Percentiles rank a stretch among this genome's conserved stretches.
These are phyloP conservation scores for Varecia variegata DNA, from an alignment of 2,797 vertebrate species.

Conservation along the genomic window DNA sequence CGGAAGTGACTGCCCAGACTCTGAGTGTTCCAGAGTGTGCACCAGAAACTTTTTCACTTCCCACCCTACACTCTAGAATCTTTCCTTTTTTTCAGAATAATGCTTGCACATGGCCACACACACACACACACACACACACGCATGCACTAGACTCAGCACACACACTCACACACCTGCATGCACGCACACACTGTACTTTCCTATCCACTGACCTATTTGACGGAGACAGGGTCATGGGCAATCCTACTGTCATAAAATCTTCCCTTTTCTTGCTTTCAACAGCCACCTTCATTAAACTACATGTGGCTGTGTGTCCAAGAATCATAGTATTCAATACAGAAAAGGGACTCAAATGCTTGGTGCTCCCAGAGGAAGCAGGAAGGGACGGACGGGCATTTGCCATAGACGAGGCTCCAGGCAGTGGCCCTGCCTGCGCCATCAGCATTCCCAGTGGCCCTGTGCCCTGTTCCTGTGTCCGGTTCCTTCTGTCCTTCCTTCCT, in stretches of 20 bases:
- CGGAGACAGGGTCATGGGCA: not conserved
- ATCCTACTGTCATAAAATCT: not conserved
- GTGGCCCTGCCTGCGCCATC: too few species aligned
- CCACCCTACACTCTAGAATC: not conserved
- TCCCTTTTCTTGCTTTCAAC: not conserved
- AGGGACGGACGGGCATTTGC: too few species aligned
- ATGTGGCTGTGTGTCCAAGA: not conserved
- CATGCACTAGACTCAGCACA: not conserved
- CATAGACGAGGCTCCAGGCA: too few species aligned
- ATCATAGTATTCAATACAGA: not conserved
- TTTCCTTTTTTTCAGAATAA: not conserved
- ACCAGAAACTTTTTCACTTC: too few species aligned
- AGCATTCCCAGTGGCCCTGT: rapidly evolving
- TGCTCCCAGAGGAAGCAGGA: not conserved
- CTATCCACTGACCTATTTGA: too few species aligned
- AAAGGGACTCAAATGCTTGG: not conserved
- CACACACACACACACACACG: too few species aligned
- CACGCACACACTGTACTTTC: not conserved
- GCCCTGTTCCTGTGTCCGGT: rapidly evolving
- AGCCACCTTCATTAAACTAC: not conserved
- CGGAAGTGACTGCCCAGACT: rapidly evolving
- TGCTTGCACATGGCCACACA: not conserved
- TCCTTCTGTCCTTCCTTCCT: not conserved
- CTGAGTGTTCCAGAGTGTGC: not conserved
- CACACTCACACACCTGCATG: not conserved